phyloP scores from a whole-genome alignment of 1,140 invertebrate genomes.

The Mizuhopecten yessoensis region DNA sequence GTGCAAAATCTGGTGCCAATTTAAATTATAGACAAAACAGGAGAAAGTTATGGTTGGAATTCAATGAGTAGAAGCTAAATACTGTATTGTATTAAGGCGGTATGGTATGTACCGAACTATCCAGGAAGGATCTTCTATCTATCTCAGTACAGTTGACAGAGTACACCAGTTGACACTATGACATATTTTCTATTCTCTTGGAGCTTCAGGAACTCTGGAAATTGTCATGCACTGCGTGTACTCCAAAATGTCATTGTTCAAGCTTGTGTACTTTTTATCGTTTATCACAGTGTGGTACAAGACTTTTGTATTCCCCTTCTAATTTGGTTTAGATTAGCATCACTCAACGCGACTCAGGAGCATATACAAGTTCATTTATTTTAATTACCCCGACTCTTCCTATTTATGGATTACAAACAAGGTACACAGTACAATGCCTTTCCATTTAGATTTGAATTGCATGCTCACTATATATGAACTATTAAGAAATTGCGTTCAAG shows the following conservation, averaged over 20 bases:
- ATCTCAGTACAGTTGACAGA: neutral
- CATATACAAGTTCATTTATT: no score
- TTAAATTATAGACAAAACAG: neutral
- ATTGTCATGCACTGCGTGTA: neutral
- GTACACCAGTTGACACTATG: neutral
- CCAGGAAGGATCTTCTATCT: neutral
- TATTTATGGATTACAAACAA: no score
- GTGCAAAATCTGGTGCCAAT: neutral
- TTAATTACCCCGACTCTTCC: no score
- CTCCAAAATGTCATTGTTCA: neutral
- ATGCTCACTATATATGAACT: no score
- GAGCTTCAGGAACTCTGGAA: neutral
- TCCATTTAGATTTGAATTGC: no score
- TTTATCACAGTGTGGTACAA: no score
- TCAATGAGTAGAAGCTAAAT: neutral
- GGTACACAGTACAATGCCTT: no score
- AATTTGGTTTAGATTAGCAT: no score
- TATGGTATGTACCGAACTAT: neutral
- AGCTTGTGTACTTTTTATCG: no score
- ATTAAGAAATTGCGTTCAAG: no score
- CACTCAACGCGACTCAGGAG: no score
- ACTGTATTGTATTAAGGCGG: neutral
- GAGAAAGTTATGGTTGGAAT: constrained; percentile 28
- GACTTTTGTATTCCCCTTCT: no score
- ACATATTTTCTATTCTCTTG: neutral